Percentiles rank a stretch among this genome's conserved stretches.
These are phyloP conservation scores for Ophiodon elongatus DNA, from an alignment of 2,113 vertebrate genomes.

Conservation along the genomic window DNA sequence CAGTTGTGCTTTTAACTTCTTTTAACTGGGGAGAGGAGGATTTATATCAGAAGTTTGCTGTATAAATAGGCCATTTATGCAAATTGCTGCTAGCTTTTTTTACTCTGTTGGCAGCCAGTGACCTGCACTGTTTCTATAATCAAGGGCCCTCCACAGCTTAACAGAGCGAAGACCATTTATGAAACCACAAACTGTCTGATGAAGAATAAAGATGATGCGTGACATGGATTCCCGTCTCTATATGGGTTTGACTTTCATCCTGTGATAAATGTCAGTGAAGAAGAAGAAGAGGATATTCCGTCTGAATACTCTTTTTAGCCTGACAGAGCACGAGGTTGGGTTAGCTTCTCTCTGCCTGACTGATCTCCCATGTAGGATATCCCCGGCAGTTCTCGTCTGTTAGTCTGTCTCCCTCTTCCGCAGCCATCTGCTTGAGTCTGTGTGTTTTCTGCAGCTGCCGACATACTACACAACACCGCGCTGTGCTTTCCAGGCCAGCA, in stretches of 20 bases:
- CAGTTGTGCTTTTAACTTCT: conserved; percentile 62
- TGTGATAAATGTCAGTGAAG: conserved; percentile 44
- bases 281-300: conserved; percentile 58
- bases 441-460: conserved; percentile 76
- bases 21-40: conserved; percentile 57
- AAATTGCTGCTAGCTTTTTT: conserved; percentile 66
- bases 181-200: conserved; percentile 56
- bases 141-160: conserved; percentile 67
- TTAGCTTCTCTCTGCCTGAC: conserved; percentile 61
- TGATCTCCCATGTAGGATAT: conserved; percentile 77
- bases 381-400: conserved; percentile 76
- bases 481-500: conserved; percentile 72
- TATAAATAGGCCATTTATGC: conserved; percentile 77
- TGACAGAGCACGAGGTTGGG: conserved; percentile 32
- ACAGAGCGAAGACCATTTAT: conserved; percentile 55
- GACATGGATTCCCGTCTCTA: conserved; percentile 45
- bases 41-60: conserved; percentile 63
- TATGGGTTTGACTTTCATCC: conserved; percentile 48
- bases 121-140: conserved; percentile 68
- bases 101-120: conserved; percentile 61
- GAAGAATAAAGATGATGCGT: conserved; percentile 35
- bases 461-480: conserved; percentile 65
- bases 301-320: conserved; percentile 58
- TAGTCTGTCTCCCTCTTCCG: conserved; percentile 72
- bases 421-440: conserved; percentile 75